Evolutionary conservation across 2,888 invertebrate species (phyloP).

Genomic region (Quadriops clusia): DNA sequence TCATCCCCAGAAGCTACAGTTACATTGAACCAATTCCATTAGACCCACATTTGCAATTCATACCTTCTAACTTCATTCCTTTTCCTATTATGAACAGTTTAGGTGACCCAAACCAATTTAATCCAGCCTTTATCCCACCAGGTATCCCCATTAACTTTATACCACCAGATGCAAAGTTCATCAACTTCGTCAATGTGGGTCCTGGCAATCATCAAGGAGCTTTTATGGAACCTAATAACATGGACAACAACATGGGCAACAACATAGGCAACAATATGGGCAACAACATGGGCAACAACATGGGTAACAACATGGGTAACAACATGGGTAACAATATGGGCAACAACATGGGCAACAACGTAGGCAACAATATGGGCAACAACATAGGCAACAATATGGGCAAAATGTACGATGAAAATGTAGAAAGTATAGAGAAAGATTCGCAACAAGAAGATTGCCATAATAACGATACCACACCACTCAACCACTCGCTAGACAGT

Average conservation of each 20-base stretch:
- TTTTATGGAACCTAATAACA: background rate
- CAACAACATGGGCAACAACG: no score
- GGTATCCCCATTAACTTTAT: slow-evolving; percentile 29
- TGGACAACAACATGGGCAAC: background rate
- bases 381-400: no score
- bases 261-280: no score
- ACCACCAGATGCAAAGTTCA: slow-evolving; percentile 23
- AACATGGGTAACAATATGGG: background rate
- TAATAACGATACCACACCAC: no score
- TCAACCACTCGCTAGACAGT: no score
- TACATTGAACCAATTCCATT: slow-evolving; percentile 18
- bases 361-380: slow-evolving; percentile 1
- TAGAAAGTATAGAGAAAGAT: no score
- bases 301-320: no score
- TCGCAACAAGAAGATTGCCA: no score
- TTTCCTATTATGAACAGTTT: slow-evolving; percentile 27
- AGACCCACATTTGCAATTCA: slow-evolving; percentile 23
- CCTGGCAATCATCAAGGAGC: slow-evolving; percentile 13
- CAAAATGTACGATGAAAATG: no score
- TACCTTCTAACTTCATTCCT: slow-evolving; percentile 28
- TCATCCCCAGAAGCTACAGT: slow-evolving; percentile 32
- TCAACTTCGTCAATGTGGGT: slow-evolving; percentile 23
- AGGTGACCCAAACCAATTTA: slow-evolving; percentile 10
- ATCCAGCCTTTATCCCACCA: slow-evolving; percentile 21
- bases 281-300: background rate